Conservation (phyloP, 2,797 vertebrate genomes). For the Microhierax caerulescens region DNA sequence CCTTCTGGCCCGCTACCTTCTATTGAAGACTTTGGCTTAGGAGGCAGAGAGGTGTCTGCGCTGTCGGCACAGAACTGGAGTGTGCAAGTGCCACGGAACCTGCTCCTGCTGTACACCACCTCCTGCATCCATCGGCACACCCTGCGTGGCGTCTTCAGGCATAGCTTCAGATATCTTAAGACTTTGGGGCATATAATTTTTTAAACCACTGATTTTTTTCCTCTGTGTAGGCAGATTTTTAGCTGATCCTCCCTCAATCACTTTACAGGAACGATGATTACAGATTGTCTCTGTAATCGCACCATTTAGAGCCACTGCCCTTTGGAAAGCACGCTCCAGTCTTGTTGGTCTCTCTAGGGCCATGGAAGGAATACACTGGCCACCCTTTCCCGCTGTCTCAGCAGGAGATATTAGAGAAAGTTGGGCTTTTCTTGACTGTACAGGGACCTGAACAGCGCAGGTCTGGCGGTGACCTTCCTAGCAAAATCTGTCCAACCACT, state of each 20-base stretch:
- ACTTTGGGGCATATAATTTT: not conserved
- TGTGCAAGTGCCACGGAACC: not conserved
- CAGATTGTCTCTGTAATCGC: not conserved
- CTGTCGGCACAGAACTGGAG: too few species aligned
- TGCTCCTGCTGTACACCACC: not conserved
- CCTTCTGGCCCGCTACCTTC: not conserved
- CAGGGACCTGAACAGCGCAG: not conserved
- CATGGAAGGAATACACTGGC: not conserved
- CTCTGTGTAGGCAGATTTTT: not conserved
- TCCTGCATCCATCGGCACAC: not conserved
- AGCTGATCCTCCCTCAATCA: not conserved
- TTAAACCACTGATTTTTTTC: not conserved
- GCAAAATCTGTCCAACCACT: not conserved
- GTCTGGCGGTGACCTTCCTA: not conserved
- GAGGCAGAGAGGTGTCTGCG: not conserved
- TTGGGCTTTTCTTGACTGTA: not conserved
- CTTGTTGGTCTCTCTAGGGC: not conserved
- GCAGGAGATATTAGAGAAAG: not conserved
- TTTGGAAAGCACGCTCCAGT: not conserved
- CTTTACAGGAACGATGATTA: not conserved
- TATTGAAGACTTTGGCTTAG: not conserved
- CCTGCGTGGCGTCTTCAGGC: not conserved
- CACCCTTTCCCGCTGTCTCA: not conserved
- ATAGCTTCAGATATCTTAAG: not conserved
- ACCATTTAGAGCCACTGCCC: not conserved